Percentiles rank a stretch among this genome's conserved stretches.
phyloP scores from a whole-genome alignment of 2,113 vertebrate species.

The Hucho hucho region DNA sequence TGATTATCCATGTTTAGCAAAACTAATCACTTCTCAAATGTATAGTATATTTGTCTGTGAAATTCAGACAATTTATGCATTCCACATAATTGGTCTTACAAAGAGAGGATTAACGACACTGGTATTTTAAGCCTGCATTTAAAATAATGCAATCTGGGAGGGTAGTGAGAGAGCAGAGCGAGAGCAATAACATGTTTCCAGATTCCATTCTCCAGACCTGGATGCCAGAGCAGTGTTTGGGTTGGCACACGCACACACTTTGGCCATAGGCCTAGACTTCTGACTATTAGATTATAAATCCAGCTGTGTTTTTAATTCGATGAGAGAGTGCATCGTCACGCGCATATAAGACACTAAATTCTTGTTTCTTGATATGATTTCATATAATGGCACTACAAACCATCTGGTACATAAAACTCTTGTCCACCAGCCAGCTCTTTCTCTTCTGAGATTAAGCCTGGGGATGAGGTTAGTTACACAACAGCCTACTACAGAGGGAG shows the following conservation, averaged over 20 bases:
- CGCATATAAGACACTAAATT: not conserved
- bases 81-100: not conserved
- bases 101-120: not conserved
- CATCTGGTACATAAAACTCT: not conserved
- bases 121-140: not conserved
- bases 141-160: not conserved
- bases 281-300: not conserved
- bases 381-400: not conserved
- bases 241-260: slow-evolving; percentile 16
- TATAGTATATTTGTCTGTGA: not conserved
- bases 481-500: too few species aligned
- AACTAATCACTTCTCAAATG: too few species aligned
- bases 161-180: not conserved
- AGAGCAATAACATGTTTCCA: slow-evolving; percentile 16
- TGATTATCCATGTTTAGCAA: not conserved
- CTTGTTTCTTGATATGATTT: not conserved
- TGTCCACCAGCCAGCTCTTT: too few species aligned
- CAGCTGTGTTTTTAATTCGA: slow-evolving; percentile 14
- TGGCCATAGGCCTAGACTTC: slow-evolving; percentile 9
- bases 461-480: too few species aligned
- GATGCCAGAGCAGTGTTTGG: slow-evolving; percentile 28
- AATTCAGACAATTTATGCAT: not conserved
- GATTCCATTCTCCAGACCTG: slow-evolving; percentile 12
- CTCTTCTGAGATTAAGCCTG: too few species aligned
- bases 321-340: not conserved